A percentile compares a stretch with the other conserved stretches of the same genome.
Evolutionary conservation across 1,140 invertebrate species (phyloP).

Genomic region (Chelonus insularis): DNA sequence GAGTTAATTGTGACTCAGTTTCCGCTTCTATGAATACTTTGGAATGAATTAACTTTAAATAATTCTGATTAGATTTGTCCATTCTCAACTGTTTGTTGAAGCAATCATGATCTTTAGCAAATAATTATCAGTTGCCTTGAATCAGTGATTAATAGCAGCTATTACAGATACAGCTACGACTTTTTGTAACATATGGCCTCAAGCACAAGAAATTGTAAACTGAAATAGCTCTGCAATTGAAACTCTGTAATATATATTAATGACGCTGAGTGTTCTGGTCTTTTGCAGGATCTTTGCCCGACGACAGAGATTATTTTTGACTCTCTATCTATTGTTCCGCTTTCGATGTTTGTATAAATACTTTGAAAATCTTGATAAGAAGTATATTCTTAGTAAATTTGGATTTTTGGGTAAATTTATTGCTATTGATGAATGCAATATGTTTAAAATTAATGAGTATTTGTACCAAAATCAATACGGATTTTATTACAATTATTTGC

Average conservation of each 20-base stretch:
- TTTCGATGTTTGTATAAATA: no score
- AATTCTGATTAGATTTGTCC: no score
- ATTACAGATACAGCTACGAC: neutral
- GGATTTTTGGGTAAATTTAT: no score
- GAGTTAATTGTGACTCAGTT: no score
- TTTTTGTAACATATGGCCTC: slow-evolving; percentile 4
- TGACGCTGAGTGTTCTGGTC: neutral
- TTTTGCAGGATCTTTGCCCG: neutral
- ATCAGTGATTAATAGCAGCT: neutral
- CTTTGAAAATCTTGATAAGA: no score
- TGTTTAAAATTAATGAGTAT: neutral
- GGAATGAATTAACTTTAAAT: no score
- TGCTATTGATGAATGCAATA: neutral
- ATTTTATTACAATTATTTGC: slow-evolving; percentile 3
- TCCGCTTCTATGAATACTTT: no score
- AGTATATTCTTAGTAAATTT: no score
- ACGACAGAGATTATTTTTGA: neutral
- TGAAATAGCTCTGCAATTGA: slow-evolving; percentile 5
- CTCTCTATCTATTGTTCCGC: neutral
- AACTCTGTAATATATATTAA: neutral
- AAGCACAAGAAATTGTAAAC: slow-evolving; percentile 6
- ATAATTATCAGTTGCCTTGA: neutral
- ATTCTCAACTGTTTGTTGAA: no score
- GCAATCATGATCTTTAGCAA: neutral
- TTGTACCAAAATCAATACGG: neutral